These are phyloP conservation scores for Araneus ventricosus DNA, from an alignment of 1,140 invertebrate species.

Conservation along the genomic window DNA sequence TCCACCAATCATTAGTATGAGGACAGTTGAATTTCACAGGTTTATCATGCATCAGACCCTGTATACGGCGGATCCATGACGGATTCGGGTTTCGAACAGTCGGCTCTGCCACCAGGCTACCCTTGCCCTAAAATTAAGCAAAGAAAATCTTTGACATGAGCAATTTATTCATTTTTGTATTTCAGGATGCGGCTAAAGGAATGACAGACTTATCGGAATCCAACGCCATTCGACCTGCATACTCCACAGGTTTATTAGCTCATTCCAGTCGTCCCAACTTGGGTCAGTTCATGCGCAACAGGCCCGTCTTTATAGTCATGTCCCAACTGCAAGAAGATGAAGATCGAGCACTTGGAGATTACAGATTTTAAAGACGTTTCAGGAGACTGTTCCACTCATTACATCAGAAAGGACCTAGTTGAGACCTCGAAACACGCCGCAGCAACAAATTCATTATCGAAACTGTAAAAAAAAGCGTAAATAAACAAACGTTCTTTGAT, in stretches of 20 bases:
- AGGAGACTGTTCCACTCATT: constrained; percentile 19
- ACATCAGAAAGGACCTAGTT: neutral
- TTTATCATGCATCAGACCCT: no score
- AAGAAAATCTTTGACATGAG: neutral
- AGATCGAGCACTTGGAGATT: constrained; percentile 61
- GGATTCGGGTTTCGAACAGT: no score
- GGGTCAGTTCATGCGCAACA: constrained; percentile 50
- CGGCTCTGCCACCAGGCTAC: no score
- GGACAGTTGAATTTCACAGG: no score
- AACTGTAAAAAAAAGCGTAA: neutral
- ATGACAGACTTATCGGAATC: neutral
- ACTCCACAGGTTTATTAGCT: neutral
- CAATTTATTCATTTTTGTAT: neutral
- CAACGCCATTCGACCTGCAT: neutral
- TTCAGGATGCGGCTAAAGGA: constrained; percentile 2
- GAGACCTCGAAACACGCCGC: neutral
- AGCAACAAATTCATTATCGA: neutral
- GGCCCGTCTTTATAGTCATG: constrained; percentile 71
- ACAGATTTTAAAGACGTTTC: constrained; percentile 65
- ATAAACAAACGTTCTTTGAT: neutral
- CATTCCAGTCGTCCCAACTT: constrained; percentile 59
- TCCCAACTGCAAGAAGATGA: constrained; percentile 63
- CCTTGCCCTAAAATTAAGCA: no score
- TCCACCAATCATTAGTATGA: no score
- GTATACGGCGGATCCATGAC: no score